These are phyloP conservation scores for Styela clava DNA, from an alignment of 23 tunicate genomes.

Conservation along the genomic window DNA sequence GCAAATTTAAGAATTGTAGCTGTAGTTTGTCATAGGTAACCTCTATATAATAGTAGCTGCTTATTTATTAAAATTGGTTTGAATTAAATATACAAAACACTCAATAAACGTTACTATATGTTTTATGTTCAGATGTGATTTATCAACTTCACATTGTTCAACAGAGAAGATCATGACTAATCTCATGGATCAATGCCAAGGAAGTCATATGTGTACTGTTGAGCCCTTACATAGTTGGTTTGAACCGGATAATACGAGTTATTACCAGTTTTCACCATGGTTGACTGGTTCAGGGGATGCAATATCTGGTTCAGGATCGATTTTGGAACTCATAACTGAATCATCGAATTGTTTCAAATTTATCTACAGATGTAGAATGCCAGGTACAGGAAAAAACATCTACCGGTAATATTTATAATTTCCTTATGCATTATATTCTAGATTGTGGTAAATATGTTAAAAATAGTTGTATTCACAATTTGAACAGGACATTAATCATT, in stretches of 20 bases:
- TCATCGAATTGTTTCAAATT: not conserved
- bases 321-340: not conserved
- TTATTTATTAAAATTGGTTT: no score
- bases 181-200: not conserved
- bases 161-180: not conserved
- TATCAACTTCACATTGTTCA: not conserved
- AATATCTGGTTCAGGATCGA: not conserved
- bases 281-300: not conserved
- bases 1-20: no score
- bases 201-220: not conserved
- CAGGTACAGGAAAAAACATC: not conserved
- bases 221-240: not conserved
- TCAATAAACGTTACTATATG: no score
- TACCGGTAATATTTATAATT: no score
- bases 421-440: no score
- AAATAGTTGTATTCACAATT: no score
- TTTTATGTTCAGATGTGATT: not conserved
- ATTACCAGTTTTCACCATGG: not conserved
- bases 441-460: no score
- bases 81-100: no score
- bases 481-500: no score
- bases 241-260: not conserved
- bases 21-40: no score
- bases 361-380: not conserved
- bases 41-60: no score